Evolutionary conservation across 2,797 vertebrate genomes (phyloP).

Genomic region (Eulemur albifrons): DNA sequence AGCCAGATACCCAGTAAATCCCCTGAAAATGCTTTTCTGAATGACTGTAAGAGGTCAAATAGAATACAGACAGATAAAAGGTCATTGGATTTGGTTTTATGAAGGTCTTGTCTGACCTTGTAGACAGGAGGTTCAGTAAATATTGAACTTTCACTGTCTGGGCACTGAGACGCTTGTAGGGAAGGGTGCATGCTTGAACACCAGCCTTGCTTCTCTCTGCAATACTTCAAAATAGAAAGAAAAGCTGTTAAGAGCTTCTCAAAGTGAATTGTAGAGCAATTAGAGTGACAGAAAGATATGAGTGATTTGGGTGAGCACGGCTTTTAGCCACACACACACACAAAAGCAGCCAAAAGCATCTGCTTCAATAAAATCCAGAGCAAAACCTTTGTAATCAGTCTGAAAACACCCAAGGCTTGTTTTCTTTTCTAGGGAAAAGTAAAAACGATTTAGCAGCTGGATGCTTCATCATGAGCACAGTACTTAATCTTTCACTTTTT

Average conservation of each 20-base stretch:
- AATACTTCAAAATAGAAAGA: slow-evolving; percentile 32
- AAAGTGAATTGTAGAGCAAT: slow-evolving; percentile 50
- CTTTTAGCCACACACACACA: slow-evolving; percentile 20
- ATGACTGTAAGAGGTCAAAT: neutral
- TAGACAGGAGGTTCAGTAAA: slow-evolving; percentile 6
- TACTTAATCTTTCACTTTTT: slow-evolving; percentile 41
- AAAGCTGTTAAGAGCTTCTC: slow-evolving; percentile 46
- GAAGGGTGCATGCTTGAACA: neutral
- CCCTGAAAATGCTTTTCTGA: neutral
- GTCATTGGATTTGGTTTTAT: neutral
- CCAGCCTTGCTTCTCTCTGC: neutral
- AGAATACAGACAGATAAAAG: slow-evolving; percentile 1
- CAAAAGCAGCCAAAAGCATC: neutral
- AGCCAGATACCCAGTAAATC: neutral
- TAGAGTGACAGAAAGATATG: slow-evolving; percentile 53
- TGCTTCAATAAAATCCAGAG: slow-evolving; percentile 39
- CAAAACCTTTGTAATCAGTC: slow-evolving; percentile 55
- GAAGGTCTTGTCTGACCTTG: neutral
- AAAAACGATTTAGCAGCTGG: slow-evolving; percentile 43
- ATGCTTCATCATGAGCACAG: neutral
- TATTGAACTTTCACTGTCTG: neutral
- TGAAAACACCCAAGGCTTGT: slow-evolving; percentile 43
- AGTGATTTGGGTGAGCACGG: slow-evolving; percentile 18
- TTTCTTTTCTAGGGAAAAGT: slow-evolving; percentile 54
- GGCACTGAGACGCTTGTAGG: neutral